A percentile compares a stretch with the other conserved stretches of the same genome.
Evolutionary conservation across 92 coral and sea anemone species (phyloP).

Genomic region (Micromussa lordhowensis): DNA sequence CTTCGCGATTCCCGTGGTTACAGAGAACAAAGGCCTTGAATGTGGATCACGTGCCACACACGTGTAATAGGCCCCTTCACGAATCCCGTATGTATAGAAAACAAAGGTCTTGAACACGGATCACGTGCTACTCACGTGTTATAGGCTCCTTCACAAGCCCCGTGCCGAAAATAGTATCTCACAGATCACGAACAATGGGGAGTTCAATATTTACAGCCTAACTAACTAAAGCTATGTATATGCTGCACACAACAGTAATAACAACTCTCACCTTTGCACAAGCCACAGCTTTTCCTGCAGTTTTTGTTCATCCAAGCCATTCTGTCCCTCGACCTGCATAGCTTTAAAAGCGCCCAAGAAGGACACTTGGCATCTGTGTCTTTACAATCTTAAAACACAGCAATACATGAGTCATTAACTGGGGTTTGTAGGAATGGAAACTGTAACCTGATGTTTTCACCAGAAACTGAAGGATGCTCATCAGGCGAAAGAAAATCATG

Average conservation of each 20-base stretch:
- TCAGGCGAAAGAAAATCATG: too few relatives aligned
- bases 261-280: conserved; percentile 63
- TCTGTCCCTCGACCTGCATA: conserved; percentile 44
- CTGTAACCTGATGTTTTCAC: neutral
- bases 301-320: conserved; percentile 61
- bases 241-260: neutral
- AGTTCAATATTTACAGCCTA: neutral
- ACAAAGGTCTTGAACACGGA: too few relatives aligned
- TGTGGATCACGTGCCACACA: neutral
- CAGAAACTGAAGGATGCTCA: neutral
- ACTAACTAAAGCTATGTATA: neutral
- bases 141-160: neutral
- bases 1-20: too few relatives aligned
- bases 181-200: neutral
- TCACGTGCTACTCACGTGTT: too few relatives aligned
- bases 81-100: neutral
- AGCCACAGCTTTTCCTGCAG: conserved; percentile 79
- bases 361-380: conserved; percentile 67
- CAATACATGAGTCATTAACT: neutral
- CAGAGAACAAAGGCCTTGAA: neutral
- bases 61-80: neutral
- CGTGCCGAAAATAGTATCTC: neutral
- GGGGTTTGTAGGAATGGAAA: neutral
- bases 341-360: conserved; percentile 49
- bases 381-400: conserved; percentile 47